A percentile compares a stretch with the other conserved stretches of the same genome.
These are phyloP conservation scores for Leucophora obtusa DNA, from an alignment of 2,888 invertebrate species.

Conservation along the genomic window DNA sequence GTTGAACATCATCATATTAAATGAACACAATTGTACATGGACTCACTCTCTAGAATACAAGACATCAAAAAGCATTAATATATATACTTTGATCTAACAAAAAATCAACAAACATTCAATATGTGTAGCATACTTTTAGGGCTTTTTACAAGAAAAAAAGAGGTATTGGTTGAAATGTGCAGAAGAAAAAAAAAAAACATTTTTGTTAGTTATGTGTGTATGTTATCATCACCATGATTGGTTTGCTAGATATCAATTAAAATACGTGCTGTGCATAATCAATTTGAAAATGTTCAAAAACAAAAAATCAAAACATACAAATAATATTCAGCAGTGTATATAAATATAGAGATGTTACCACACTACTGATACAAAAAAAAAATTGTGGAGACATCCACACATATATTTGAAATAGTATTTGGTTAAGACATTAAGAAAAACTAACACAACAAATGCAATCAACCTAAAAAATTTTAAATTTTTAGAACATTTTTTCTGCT, in stretches of 20 bases:
- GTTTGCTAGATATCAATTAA: conserved; percentile 74
- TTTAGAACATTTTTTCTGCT: background rate
- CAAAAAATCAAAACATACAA: conserved; percentile 2
- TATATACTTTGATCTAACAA: conserved; percentile 6
- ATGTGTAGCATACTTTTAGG: conserved; percentile 58
- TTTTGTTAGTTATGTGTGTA: conserved; percentile 24
- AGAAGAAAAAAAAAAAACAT: conserved; percentile 10
- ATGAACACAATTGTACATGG: conserved; percentile 45
- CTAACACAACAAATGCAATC: background rate
- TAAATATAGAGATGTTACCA: background rate
- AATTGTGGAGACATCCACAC: too few relatives aligned
- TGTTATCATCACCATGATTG: conserved; percentile 55
- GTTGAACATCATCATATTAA: conserved; percentile 59
- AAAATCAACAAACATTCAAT: conserved; percentile 36
- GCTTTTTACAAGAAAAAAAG: conserved; percentile 5
- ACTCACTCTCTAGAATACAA: conserved; percentile 19
- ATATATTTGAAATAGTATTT: background rate
- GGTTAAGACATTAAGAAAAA: background rate
- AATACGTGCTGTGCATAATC: conserved; percentile 73
- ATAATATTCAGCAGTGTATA: background rate
- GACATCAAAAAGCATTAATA: conserved; percentile 56
- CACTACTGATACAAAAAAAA: background rate
- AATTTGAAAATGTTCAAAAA: conserved; percentile 17
- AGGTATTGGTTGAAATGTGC: background rate
- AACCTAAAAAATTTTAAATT: background rate